Evolutionary conservation across 1,140 invertebrate species (phyloP).

Genomic region (Piezodorus guildinii): DNA sequence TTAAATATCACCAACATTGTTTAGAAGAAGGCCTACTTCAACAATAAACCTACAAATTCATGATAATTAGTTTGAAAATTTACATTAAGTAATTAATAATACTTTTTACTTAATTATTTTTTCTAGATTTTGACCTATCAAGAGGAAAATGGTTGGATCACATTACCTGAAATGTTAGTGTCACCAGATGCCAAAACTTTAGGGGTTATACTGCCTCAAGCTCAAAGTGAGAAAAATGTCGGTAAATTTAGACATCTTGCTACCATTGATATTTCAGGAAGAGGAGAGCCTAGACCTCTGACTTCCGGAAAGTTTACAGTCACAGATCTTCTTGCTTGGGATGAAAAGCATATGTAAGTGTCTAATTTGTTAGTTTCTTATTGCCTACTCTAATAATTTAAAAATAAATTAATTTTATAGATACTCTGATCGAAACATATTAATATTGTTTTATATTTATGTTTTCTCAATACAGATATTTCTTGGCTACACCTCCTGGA

Average conservation of each 20-base stretch:
- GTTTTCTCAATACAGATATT: constrained; percentile 44
- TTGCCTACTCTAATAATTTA: neutral
- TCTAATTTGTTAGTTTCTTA: neutral
- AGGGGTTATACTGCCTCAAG: constrained; percentile 49
- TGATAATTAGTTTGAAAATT: too few relatives aligned
- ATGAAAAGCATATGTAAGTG: constrained; percentile 55
- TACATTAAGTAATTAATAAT: too few relatives aligned
- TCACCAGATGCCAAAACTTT: constrained; percentile 43
- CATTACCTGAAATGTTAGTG: constrained; percentile 46
- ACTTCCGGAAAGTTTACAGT: constrained; percentile 67
- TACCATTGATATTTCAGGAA: constrained; percentile 36
- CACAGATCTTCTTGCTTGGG: constrained; percentile 65
- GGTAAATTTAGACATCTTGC: constrained; percentile 56
- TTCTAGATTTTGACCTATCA: constrained; percentile 32
- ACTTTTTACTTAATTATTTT: constrained; percentile 17
- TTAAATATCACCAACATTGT: too few relatives aligned
- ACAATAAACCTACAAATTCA: too few relatives aligned
- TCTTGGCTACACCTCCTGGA: constrained; percentile 46
- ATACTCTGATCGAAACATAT: too few relatives aligned
- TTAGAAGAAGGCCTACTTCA: too few relatives aligned
- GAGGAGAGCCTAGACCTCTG: constrained; percentile 39
- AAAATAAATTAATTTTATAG: neutral
- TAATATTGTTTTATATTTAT: constrained; percentile 6
- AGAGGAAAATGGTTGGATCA: constrained; percentile 57
- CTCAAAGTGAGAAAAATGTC: constrained; percentile 36